Conservation (phyloP, 2,113 vertebrate genomes). For the Phaethon lepturus region DNA sequence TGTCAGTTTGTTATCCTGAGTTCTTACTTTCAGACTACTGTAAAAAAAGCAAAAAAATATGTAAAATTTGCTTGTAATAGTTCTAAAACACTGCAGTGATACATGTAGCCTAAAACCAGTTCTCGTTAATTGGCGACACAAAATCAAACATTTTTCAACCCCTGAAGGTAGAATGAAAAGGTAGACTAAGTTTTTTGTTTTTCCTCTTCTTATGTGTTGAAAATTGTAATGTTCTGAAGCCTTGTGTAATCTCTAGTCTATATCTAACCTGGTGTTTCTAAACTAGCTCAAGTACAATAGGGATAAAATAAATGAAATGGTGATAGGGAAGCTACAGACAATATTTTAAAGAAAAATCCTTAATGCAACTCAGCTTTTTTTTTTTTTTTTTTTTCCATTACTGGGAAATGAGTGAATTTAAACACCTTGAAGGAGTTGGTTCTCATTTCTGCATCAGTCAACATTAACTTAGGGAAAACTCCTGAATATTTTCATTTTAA, state of each 20-base stretch:
- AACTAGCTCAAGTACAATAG: neutral
- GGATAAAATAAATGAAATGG: neutral
- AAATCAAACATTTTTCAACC: neutral
- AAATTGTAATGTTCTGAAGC: neutral
- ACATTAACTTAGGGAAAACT: neutral
- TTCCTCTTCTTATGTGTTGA: neutral
- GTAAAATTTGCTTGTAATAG: neutral
- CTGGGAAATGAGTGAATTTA: neutral
- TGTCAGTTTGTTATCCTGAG: neutral
- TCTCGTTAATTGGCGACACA: neutral
- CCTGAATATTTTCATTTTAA: neutral
- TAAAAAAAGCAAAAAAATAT: neutral
- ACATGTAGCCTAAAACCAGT: neutral
- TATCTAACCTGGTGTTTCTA: neutral
- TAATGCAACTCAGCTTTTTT: neutral
- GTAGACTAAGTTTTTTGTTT: neutral
- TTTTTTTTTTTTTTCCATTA: neutral
- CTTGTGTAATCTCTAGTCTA: neutral
- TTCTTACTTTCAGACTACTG: neutral
- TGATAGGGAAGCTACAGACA: neutral
- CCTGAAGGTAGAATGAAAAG: neutral
- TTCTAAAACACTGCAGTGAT: neutral
- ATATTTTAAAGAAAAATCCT: neutral
- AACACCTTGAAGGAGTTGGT: neutral
- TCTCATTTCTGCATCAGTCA: neutral